phyloP scores from a whole-genome alignment of 2,797 vertebrate genomes.

The Pipistrellus pipistrellus region DNA sequence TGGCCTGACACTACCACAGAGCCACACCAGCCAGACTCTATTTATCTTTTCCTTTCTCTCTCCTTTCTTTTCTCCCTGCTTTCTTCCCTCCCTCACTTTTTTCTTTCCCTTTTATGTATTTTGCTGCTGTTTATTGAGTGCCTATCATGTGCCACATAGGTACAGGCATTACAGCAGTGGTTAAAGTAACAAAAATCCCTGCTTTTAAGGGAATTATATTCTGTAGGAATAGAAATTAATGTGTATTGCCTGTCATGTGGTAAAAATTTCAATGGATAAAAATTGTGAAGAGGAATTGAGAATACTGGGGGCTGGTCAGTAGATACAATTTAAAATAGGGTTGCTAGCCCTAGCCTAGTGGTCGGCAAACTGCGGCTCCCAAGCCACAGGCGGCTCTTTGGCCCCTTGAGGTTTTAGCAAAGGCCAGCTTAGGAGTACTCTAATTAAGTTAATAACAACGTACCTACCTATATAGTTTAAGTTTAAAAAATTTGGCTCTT shows the following conservation, averaged over 20 bases:
- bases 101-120: neutral
- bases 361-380: too few species aligned
- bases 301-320: neutral
- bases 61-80: neutral
- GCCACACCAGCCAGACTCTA: too few species aligned
- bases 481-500: too few species aligned
- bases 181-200: constrained; percentile 25
- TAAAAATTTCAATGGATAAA: constrained; percentile 35
- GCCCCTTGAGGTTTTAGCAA: too few species aligned
- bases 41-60: neutral
- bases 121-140: constrained; percentile 2
- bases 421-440: too few species aligned
- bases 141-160: neutral
- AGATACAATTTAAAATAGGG: neutral
- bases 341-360: too few species aligned
- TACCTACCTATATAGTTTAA: too few species aligned
- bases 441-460: too few species aligned
- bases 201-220: neutral
- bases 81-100: neutral
- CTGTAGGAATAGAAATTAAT: constrained; percentile 9
- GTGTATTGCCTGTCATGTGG: neutral
- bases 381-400: too few species aligned
- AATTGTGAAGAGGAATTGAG: neutral
- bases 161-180: neutral
- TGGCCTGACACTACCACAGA: too few species aligned